A percentile compares a stretch with the other conserved stretches of the same genome.
phyloP scores from a whole-genome alignment of 2,113 vertebrate species.

The Notothenia rossii region DNA sequence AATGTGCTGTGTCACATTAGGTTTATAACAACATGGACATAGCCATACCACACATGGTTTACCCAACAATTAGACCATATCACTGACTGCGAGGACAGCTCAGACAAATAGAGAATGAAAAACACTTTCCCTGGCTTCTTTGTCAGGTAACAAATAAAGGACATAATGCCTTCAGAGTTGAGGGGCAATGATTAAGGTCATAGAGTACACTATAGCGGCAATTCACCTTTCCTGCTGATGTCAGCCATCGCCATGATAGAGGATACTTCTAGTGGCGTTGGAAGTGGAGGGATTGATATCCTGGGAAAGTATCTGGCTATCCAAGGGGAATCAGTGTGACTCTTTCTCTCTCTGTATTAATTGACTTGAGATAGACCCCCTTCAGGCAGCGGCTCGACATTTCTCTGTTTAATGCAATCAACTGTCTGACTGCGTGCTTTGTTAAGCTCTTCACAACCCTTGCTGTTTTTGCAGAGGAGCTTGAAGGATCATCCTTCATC shows the following conservation, averaged over 20 bases:
- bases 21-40: conserved; percentile 40
- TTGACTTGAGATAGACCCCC: conserved; percentile 58
- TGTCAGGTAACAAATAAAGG: conserved; percentile 43
- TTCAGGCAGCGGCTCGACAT: conserved; percentile 35
- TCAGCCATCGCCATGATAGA: conserved; percentile 59
- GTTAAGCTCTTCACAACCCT: conserved; percentile 17
- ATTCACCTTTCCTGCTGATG: conserved; percentile 64
- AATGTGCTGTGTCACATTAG: conserved; percentile 51
- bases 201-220: conserved; percentile 31
- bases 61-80: conserved; percentile 56
- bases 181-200: conserved; percentile 50
- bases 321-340: conserved; percentile 46
- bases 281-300: conserved; percentile 64
- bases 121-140: conserved; percentile 41
- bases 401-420: conserved; percentile 57
- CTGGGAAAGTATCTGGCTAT: conserved; percentile 53
- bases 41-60: conserved; percentile 35
- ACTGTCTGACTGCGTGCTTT: conserved; percentile 20
- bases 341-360: conserved; percentile 51
- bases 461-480: conserved; percentile 16
- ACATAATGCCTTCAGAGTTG: conserved; percentile 26
- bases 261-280: conserved; percentile 29
- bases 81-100: conserved; percentile 39
- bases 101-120: conserved; percentile 24
- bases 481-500: conserved; percentile 35